A percentile compares a stretch with the other conserved stretches of the same genome.
These are phyloP conservation scores for Scaptomyza polygonia DNA, from an alignment of 2,888 invertebrate genomes.

Conservation along the genomic window DNA sequence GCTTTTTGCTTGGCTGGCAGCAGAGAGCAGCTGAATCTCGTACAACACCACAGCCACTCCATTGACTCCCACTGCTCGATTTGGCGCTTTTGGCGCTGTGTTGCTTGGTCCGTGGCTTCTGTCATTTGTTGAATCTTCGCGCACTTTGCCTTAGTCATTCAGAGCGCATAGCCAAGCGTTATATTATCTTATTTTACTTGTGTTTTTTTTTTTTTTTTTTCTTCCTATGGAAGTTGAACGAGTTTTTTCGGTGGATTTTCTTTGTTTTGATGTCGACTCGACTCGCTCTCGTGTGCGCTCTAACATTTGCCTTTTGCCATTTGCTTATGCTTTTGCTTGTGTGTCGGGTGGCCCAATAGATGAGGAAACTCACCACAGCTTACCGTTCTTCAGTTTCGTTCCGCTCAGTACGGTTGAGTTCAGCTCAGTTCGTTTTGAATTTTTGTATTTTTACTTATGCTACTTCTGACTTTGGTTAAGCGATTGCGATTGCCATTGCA, in stretches of 20 bases:
- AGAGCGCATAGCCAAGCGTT: conserved; percentile 53
- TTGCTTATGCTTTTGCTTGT: conserved; percentile 14
- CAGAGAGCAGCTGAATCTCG: conserved; percentile 43
- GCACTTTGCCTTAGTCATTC: conserved; percentile 68
- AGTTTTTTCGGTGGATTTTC: conserved; percentile 62
- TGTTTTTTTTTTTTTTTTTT: conserved; percentile 12
- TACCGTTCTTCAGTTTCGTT: conserved; percentile 34
- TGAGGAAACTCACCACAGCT: conserved; percentile 67
- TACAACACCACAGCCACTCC: conserved; percentile 1
- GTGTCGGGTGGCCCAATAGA: not conserved
- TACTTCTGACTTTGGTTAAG: conserved; percentile 1
- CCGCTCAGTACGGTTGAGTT: conserved; percentile 23
- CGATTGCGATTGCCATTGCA: conserved; percentile 43
- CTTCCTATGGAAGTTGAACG: conserved; percentile 44
- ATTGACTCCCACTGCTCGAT: not conserved
- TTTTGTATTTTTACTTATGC: conserved; percentile 2
- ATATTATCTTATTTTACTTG: conserved; percentile 14
- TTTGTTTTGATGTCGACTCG: conserved; percentile 71
- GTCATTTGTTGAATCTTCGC: conserved; percentile 78
- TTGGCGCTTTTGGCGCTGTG: conserved; percentile 43
- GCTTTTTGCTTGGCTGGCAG: conserved; percentile 64
- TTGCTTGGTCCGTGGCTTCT: conserved; percentile 64
- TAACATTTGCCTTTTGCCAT: conserved; percentile 32
- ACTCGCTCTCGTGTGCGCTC: conserved; percentile 47
- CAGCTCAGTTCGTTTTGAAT: conserved; percentile 15